Percentiles rank a stretch among this genome's conserved stretches.
phyloP scores from a whole-genome alignment of 1,140 invertebrate species.

The Batillaria attramentaria region DNA sequence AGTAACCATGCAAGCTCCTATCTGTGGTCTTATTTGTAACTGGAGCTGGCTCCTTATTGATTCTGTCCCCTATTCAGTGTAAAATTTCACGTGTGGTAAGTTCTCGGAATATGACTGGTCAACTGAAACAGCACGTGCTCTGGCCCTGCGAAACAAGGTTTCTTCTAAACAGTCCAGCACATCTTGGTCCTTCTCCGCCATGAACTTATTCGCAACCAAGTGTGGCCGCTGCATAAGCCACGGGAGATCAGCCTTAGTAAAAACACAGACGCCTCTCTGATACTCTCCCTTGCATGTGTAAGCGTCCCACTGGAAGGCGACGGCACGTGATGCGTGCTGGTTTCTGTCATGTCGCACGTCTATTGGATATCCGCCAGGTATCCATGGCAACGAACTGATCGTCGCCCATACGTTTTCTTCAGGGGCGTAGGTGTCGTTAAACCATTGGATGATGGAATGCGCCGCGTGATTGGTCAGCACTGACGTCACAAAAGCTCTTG shows the following conservation, averaged over 20 bases:
- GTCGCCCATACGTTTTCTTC: slow-evolving; percentile 59
- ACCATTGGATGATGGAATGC: slow-evolving; percentile 42
- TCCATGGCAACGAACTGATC: slow-evolving; percentile 47
- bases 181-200: slow-evolving; percentile 54
- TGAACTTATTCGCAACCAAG: slow-evolving; percentile 68
- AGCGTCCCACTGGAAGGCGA: slow-evolving; percentile 28
- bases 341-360: slow-evolving; percentile 34
- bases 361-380: slow-evolving; percentile 50
- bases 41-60: no score
- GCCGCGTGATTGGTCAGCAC: slow-evolving; percentile 46
- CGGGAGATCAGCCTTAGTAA: slow-evolving; percentile 53
- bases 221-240: slow-evolving; percentile 53
- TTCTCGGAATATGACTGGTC: slow-evolving; percentile 46
- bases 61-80: no score
- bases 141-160: slow-evolving; percentile 40
- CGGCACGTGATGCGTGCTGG: slow-evolving; percentile 28
- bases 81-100: slow-evolving; percentile 45
- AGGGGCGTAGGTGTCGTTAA: slow-evolving; percentile 52
- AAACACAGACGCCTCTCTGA: slow-evolving; percentile 13
- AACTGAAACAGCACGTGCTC: slow-evolving; percentile 23
- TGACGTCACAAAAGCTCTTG: slow-evolving; percentile 50
- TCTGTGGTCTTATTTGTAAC: no score
- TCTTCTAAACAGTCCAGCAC: slow-evolving; percentile 64
- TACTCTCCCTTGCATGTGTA: slow-evolving; percentile 16
- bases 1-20: no score